Evolutionary conservation across 2,113 vertebrate species (phyloP).

Genomic region (Sula dactylatra): DNA sequence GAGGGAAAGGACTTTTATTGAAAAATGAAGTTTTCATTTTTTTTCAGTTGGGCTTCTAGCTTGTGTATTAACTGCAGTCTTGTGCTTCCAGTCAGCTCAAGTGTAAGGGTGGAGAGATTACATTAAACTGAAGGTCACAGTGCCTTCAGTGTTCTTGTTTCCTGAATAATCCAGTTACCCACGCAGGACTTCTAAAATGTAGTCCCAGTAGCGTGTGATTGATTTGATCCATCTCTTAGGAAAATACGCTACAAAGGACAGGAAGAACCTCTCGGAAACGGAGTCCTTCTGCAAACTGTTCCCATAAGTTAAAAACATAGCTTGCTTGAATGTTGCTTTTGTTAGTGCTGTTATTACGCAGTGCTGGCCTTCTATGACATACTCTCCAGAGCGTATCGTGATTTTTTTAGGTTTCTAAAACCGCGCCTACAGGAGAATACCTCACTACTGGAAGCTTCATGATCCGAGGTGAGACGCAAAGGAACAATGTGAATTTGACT

Average conservation of each 20-base stretch:
- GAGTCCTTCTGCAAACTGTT: background rate
- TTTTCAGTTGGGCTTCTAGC: background rate
- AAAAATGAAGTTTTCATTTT: background rate
- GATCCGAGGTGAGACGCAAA: constrained; percentile 88
- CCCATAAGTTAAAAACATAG: background rate
- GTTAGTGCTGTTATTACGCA: background rate
- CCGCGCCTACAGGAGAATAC: constrained; percentile 96
- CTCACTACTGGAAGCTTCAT: constrained; percentile 98
- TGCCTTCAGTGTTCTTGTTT: background rate
- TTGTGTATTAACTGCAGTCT: background rate
- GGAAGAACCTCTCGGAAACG: accelerated
- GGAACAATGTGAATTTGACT: background rate
- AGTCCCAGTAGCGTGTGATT: background rate
- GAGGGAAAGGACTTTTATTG: background rate
- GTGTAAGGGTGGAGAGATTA: accelerated
- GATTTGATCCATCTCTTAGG: background rate
- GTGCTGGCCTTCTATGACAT: background rate
- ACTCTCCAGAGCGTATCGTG: accelerated
- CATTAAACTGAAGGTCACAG: background rate
- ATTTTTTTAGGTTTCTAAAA: constrained; percentile 89
- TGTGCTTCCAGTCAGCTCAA: background rate
- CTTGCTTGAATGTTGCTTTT: background rate
- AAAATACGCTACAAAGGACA: background rate
- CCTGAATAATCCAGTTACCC: background rate
- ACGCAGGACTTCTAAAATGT: background rate